Evolutionary conservation across 2,113 vertebrate species (phyloP).

Genomic region (Megaceryle torquata): DNA sequence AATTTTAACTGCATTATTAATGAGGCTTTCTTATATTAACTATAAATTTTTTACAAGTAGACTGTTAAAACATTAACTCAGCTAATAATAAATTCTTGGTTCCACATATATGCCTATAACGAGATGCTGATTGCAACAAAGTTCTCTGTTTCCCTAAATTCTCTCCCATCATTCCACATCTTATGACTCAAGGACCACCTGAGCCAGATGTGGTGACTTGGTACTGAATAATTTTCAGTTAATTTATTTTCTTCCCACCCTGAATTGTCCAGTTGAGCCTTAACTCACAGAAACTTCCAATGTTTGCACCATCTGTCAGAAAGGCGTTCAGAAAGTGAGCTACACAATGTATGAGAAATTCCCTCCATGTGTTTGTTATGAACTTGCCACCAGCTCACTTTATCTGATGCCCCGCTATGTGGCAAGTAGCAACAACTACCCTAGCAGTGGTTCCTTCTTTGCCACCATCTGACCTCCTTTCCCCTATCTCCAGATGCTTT

Average conservation of each 20-base stretch:
- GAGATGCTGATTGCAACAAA: background rate
- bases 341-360: background rate
- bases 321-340: background rate
- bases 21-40: background rate
- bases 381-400: background rate
- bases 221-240: background rate
- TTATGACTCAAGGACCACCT: background rate
- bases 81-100: background rate
- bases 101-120: background rate
- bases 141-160: background rate
- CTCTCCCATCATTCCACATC: background rate
- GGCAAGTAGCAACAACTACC: background rate
- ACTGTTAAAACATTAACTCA: background rate
- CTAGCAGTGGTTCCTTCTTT: background rate
- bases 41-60: background rate
- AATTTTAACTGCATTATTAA: background rate
- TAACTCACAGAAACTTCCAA: background rate
- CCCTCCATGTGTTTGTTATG: background rate
- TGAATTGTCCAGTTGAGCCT: background rate
- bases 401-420: background rate
- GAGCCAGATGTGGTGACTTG: background rate
- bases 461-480: background rate
- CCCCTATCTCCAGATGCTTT: background rate
- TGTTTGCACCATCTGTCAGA: background rate
- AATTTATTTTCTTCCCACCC: background rate